Evolutionary conservation across 1,140 invertebrate genomes (phyloP).

Genomic region (Zaprionus vittiger): DNA sequence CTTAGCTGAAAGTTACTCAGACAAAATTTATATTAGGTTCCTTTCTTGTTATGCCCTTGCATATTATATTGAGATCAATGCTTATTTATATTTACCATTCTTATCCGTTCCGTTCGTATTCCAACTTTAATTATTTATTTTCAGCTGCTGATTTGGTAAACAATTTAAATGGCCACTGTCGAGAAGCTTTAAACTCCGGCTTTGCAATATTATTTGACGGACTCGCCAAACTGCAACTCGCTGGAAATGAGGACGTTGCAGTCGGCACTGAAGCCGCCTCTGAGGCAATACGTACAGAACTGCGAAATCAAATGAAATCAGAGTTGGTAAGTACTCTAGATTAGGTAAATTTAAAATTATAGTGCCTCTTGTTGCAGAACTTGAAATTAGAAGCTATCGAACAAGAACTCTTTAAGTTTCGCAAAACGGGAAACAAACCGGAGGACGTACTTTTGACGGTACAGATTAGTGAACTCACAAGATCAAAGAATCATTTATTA

Average conservation of each 20-base stretch:
- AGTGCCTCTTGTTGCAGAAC: background rate
- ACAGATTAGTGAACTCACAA: background rate
- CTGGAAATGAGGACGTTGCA: background rate
- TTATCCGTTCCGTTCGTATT: too few species aligned
- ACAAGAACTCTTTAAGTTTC: background rate
- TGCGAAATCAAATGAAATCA: background rate
- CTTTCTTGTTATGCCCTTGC: too few species aligned
- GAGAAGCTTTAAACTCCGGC: constrained; percentile 1
- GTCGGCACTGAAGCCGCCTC: background rate
- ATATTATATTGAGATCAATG: too few species aligned
- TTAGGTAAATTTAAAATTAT: background rate
- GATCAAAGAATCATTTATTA: background rate
- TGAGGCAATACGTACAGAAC: background rate
- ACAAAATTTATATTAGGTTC: too few species aligned
- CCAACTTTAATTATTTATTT: background rate
- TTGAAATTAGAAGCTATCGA: background rate
- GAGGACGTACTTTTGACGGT: background rate
- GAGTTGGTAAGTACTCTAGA: constrained; percentile 23
- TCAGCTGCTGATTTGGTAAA: constrained; percentile 42
- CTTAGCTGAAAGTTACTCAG: too few species aligned
- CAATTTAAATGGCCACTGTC: constrained; percentile 48
- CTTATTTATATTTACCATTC: too few species aligned
- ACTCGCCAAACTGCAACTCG: background rate
- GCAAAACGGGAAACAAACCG: background rate
- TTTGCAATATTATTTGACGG: constrained; percentile 21